Base-by-base conservation (phyloP, 2,888 invertebrate species). In the Artemia sp. region DNA sequence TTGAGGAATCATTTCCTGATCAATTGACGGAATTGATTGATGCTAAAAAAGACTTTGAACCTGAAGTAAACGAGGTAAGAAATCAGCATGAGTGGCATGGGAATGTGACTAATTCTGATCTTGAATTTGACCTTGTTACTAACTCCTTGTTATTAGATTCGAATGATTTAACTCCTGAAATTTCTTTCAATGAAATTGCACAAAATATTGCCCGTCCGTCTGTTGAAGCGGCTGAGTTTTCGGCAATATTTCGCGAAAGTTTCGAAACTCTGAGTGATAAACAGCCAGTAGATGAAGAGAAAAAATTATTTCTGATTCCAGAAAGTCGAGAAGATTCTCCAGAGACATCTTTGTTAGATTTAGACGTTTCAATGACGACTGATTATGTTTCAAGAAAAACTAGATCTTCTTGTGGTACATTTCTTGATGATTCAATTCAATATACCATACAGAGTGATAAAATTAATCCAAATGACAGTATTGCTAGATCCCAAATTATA, bases 141-240 rank as follows among this genome's bases (percentile, higher is more conserved):
- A 58, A 58, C 24, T n/a, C 64, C 64, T 58, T 58, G 64, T n/a
- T 24, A 8, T 11, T 58, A 24, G 64, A 58, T 24, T 24, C 24
- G 64, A 58, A 19, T n/a, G 64, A 58, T 24, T 58, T 58, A 24
- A 58, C n/a, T 24, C 64, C 64, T 11, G 64, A 58, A 58, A 58
- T 58, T 58, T 58, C 64, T 19, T 58, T 58, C 24, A 58, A 24
- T 10, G 10, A 19, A 8, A 58, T 58, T 58, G 64, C 64, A n/a
- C n/a, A 58, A 19, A 58, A 24, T 58, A 58, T 58, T 58, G 64
- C 64, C 64, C n/a, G 64, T 19, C 64, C 64, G 64, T 58, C 64
- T n/a, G 24, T 58, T n/a, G 64, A 58, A 24, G 64, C 64, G 64
- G 64, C 64, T 24, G 64, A 58, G 24, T 58, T 58, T 58, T 58